Percentiles rank a stretch among this genome's conserved stretches.
Conservation (phyloP, 2,113 vertebrate species). For the Vulpes ferrilata region DNA sequence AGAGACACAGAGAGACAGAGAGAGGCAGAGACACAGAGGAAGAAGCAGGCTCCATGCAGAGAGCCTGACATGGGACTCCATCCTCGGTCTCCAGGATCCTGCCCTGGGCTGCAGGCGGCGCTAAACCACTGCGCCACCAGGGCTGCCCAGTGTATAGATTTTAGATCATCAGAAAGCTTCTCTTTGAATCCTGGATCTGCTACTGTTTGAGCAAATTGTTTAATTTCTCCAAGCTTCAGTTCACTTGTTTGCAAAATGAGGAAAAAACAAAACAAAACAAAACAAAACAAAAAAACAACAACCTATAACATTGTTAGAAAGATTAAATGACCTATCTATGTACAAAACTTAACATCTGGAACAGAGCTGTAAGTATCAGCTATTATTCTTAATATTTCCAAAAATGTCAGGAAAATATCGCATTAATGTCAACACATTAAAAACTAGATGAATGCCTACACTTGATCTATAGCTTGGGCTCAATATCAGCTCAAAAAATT, state of each 20-base stretch:
- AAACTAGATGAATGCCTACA: background rate
- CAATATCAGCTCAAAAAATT: background rate
- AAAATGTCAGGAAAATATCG: background rate
- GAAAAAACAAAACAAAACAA: background rate
- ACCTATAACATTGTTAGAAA: background rate
- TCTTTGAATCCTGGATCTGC: background rate
- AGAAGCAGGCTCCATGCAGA: too few species aligned
- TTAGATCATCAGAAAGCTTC: background rate
- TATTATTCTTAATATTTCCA: slow-evolving; percentile 4
- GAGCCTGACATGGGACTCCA: too few species aligned
- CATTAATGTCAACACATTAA: background rate
- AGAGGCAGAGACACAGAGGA: too few species aligned
- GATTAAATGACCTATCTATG: background rate
- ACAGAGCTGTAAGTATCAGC: background rate
- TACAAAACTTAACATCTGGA: background rate
- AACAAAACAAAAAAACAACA: background rate
- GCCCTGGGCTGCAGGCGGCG: too few species aligned
- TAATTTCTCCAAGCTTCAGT: background rate
- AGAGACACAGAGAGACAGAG: too few species aligned
- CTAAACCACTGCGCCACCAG: too few species aligned
- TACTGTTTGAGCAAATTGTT: background rate
- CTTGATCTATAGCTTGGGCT: background rate
- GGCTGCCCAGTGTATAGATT: background rate
- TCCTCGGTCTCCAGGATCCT: too few species aligned
- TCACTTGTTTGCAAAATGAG: background rate